phyloP scores from a whole-genome alignment of 2,113 vertebrate species.

The Phalacrocorax carbo region DNA sequence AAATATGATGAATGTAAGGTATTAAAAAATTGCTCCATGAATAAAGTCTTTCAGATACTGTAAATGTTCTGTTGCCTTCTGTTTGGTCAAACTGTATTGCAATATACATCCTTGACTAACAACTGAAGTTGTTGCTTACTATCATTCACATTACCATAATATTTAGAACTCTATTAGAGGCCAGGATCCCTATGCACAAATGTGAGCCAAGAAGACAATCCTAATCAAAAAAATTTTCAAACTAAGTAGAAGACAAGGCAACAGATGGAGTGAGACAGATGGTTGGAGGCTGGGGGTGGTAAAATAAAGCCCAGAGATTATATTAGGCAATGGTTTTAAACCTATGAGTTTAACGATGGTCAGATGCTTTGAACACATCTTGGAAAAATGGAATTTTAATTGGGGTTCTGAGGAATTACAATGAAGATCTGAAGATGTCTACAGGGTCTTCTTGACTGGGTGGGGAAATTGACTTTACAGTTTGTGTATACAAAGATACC shows the following conservation, averaged over 20 bases:
- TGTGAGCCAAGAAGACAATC: neutral
- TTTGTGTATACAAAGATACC: neutral
- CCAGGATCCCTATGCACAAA: neutral
- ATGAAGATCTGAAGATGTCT: neutral
- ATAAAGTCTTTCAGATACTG: neutral
- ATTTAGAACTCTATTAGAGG: neutral
- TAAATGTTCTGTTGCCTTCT: neutral
- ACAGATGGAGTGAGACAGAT: slow-evolving; percentile 60
- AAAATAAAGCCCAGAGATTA: slow-evolving; percentile 37
- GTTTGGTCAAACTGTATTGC: neutral
- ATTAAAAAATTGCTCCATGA: neutral
- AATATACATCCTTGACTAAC: neutral
- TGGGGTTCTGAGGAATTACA: neutral
- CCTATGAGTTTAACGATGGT: neutral
- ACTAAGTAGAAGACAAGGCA: slow-evolving; percentile 10
- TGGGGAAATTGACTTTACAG: neutral
- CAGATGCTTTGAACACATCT: neutral
- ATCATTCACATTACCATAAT: neutral
- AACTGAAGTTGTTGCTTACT: neutral
- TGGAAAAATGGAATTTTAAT: neutral
- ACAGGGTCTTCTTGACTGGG: neutral
- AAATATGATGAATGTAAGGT: neutral
- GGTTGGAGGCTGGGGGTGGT: neutral
- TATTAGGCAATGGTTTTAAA: slow-evolving; percentile 41
- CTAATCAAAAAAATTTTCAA: slow-evolving; percentile 32